Evolutionary conservation across 1,140 invertebrate species (phyloP), one percentile per base, ranked within the genome.

Genomic region (Drosophila bocki): DNA sequence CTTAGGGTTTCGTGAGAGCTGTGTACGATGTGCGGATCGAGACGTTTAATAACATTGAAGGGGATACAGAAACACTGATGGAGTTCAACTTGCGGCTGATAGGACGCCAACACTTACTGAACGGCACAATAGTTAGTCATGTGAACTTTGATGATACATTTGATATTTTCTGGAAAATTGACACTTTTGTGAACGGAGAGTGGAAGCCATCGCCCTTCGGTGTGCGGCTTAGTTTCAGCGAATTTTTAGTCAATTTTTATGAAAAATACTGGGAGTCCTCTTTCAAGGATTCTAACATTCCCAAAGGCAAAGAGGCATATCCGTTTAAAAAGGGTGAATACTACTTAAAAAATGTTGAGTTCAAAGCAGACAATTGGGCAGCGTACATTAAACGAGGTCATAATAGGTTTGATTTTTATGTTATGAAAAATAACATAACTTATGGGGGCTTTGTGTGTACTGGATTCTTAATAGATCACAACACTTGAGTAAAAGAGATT

Each of bases 151-250:
- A 54, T 26, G 19, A 54, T 11, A 39, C 53, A 5, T 54, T 15
- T 22, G 33, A 39, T 0, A 0, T 39, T 0, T 0, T 0, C 19
- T 9, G 1, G 1, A 0, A 3, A 0, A 0, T 39, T 1, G 19
- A 19, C 3, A 0, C 1, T n/a, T 11, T 37, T n/a, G 7, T 22
- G 0, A 54, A 54, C 13, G 53, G 53, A 22, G 35, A 54, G 17
- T 54, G 53, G 53, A 54, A 54, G 13, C 4, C 7, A 7, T 3
- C 19, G 5, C 8, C 13, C 13, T 8, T 54, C 1, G 15, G 0
- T 15, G 4, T 2, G 26, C 33, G 3, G 3, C 1, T 12, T 0
- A 37, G 9, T 5, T 0, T 15, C 2, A 22, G 33, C 33, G 0
- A 1, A 6, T 39, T 39, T 5, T n/a, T 54, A 13, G 11, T 3